Conservation (phyloP, 2,113 vertebrate genomes). For the Phaethon lepturus region DNA sequence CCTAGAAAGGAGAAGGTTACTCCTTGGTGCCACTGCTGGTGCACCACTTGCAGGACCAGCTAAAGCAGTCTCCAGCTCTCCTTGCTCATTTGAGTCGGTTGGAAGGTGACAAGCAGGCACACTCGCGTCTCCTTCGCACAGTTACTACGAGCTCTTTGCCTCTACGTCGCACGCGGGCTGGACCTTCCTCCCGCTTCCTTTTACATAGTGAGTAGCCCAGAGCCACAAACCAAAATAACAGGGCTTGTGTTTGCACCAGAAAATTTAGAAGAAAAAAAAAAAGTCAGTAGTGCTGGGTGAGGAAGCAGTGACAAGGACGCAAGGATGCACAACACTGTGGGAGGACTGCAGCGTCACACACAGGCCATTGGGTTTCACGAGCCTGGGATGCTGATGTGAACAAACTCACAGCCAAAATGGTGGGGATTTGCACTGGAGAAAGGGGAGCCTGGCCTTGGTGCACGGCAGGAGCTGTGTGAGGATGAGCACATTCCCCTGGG, state of each 20-base stretch:
- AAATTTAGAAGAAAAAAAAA: too few species aligned
- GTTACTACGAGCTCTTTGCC: not conserved
- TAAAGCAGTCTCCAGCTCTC: not conserved
- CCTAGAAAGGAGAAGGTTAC: not conserved
- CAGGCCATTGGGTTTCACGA: not conserved
- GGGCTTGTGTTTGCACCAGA: too few species aligned
- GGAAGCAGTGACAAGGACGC: not conserved
- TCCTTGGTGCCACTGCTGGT: not conserved
- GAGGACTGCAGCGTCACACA: not conserved
- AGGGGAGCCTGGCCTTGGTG: not conserved
- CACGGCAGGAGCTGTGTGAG: not conserved
- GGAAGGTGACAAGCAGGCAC: not conserved
- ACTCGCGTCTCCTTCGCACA: not conserved
- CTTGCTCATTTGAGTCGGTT: not conserved
- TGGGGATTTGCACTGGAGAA: not conserved
- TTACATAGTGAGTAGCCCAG: not conserved
- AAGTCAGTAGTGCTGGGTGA: not conserved
- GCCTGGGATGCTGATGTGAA: not conserved
- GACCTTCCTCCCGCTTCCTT: not conserved
- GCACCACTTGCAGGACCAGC: not conserved
- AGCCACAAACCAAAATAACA: too few species aligned
- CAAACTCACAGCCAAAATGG: not conserved
- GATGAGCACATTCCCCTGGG: not conserved
- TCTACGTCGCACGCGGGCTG: not conserved
- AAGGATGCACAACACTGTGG: not conserved